These are phyloP conservation scores for Spilarctia lutea DNA, from an alignment of 2,888 invertebrate species.

Conservation along the genomic window DNA sequence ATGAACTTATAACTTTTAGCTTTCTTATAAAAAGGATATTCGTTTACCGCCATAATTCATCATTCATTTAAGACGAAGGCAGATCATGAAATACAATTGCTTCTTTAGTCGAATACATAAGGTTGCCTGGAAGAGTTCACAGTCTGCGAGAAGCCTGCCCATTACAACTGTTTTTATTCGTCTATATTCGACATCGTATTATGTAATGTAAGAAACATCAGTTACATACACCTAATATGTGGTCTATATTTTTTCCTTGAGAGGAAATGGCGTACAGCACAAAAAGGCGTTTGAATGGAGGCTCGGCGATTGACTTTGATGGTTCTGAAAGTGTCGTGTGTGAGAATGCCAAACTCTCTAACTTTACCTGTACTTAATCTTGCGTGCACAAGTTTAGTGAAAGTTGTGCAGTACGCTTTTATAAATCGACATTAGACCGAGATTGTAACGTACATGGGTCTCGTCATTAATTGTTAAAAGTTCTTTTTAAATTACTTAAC, in stretches of 20 bases:
- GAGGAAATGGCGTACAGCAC: slow-evolving; percentile 56
- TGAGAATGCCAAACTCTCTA: slow-evolving; percentile 52
- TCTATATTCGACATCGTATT: no score
- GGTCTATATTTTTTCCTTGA: slow-evolving; percentile 43
- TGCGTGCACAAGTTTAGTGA: slow-evolving; percentile 1
- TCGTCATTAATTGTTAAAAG: background rate
- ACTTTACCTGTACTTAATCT: slow-evolving; percentile 45
- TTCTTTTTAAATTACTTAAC: no score
- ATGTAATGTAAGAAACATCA: slow-evolving; percentile 19
- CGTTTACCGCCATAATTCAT: no score
- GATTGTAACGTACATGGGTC: background rate
- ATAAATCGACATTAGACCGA: background rate
- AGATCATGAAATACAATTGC: no score
- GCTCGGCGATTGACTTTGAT: slow-evolving; percentile 55
- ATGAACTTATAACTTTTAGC: no score
- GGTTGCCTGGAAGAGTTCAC: no score
- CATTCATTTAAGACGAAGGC: no score
- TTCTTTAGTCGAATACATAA: no score
- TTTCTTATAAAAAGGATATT: no score
- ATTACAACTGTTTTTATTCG: no score
- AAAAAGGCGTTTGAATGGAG: slow-evolving; percentile 48
- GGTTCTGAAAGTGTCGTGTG: slow-evolving; percentile 50
- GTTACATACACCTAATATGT: slow-evolving; percentile 37
- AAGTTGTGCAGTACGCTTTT: background rate
- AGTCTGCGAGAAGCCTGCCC: no score